These are phyloP conservation scores for Hephaestus fuliginosus DNA, from an alignment of 2,797 vertebrate genomes.

Conservation along the genomic window DNA sequence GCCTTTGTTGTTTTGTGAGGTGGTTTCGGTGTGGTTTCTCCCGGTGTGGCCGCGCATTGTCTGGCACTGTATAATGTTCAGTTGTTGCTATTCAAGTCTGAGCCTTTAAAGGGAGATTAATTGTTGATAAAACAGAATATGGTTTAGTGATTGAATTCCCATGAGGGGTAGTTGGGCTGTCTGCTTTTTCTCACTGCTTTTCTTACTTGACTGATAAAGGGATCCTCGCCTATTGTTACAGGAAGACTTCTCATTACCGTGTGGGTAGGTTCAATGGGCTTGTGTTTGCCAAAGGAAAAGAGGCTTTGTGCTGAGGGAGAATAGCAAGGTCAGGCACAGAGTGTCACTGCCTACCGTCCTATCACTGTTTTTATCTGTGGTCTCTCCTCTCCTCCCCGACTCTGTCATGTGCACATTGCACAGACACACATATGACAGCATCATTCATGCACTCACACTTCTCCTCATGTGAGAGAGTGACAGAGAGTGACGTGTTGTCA, in stretches of 20 bases:
- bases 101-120: slow-evolving; percentile 60
- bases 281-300: slow-evolving; percentile 50
- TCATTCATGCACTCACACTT: background rate
- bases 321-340: slow-evolving; percentile 54
- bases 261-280: slow-evolving; percentile 55
- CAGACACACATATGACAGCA: background rate
- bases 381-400: slow-evolving; percentile 3
- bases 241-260: slow-evolving; percentile 64
- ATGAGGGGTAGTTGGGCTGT: slow-evolving; percentile 49
- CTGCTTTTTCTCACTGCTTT: slow-evolving; percentile 31
- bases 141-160: slow-evolving; percentile 64
- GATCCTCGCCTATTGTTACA: slow-evolving; percentile 59
- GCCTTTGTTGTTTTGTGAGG: slow-evolving; percentile 18
- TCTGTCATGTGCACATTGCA: background rate
- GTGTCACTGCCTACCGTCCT: slow-evolving; percentile 20
- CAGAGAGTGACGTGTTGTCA: too few species aligned
- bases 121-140: slow-evolving; percentile 66
- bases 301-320: slow-evolving; percentile 53
- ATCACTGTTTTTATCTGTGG: slow-evolving; percentile 27
- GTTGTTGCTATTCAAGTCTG: slow-evolving; percentile 25
- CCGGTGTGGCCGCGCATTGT: slow-evolving; percentile 7
- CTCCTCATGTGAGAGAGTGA: background rate
- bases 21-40: slow-evolving; percentile 2
- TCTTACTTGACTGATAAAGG: slow-evolving; percentile 55
- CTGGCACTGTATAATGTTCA: background rate